Evolutionary conservation across 2,888 invertebrate species (phyloP).

Genomic region (Oscheius sp.): DNA sequence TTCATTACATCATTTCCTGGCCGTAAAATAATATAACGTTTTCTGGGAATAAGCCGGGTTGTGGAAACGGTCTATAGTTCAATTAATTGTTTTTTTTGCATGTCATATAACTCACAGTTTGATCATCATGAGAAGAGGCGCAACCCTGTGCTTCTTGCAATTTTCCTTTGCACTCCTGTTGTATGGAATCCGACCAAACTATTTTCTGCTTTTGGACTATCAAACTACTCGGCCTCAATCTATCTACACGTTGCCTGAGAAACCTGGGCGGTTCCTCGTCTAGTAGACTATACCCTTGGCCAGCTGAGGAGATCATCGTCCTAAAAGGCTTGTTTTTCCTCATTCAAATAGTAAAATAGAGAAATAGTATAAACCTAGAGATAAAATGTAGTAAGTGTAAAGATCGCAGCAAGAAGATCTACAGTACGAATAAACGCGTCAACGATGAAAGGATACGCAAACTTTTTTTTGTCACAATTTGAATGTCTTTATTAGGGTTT

Average conservation of each 20-base stretch:
- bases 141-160: neutral
- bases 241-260: slow-evolving; percentile 4
- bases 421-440: no score
- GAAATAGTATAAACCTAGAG: neutral
- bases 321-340: slow-evolving; percentile 7
- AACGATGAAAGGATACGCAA: no score
- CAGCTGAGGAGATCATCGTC: slow-evolving; percentile 20
- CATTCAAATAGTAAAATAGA: neutral
- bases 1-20: neutral
- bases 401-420: no score
- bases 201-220: slow-evolving; percentile 25
- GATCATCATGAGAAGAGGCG: neutral
- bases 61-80: slow-evolving; percentile 19
- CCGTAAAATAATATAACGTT: slow-evolving; percentile 35
- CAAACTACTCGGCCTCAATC: neutral
- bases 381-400: neutral
- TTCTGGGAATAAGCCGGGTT: slow-evolving; percentile 35
- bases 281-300: slow-evolving; percentile 20
- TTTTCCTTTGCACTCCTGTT: slow-evolving; percentile 1
- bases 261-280: slow-evolving; percentile 30
- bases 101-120: neutral
- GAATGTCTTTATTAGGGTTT: no score
- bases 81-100: no score
- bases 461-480: no score
- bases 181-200: slow-evolving; percentile 18